These are phyloP conservation scores for Agonopterix subpropinquella DNA, from an alignment of 2,888 invertebrate genomes.

Conservation along the genomic window DNA sequence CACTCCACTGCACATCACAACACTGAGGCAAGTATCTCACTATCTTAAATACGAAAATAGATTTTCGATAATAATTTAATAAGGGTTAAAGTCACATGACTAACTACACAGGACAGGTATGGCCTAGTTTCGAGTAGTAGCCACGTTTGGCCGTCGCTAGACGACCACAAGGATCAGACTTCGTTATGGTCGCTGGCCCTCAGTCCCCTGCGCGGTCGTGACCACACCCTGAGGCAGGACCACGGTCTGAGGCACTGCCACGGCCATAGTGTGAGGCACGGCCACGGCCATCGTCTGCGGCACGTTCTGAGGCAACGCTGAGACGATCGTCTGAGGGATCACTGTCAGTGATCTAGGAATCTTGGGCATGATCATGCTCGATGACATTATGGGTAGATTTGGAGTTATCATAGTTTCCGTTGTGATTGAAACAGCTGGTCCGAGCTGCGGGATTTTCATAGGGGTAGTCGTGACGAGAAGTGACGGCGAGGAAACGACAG, in stretches of 20 bases:
- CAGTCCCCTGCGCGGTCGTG: constrained; percentile 13
- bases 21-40: constrained; percentile 19
- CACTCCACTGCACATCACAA: constrained; percentile 18
- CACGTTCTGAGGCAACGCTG: constrained; percentile 11
- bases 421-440: constrained; percentile 48
- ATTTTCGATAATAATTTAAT: constrained; percentile 18
- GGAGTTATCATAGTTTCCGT: constrained; percentile 41
- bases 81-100: constrained; percentile 7
- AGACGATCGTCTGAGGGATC: constrained; percentile 77
- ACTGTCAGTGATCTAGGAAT: constrained; percentile 89
- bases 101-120: constrained; percentile 6
- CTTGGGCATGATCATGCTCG: constrained; percentile 78
- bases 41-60: constrained; percentile 20
- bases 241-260: constrained; percentile 12
- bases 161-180: constrained; percentile 47
- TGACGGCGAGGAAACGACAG: constrained; percentile 40
- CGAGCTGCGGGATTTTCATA: constrained; percentile 47
- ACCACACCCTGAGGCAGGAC: constrained; percentile 13
- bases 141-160: constrained; percentile 31
- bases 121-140: constrained; percentile 10
- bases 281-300: neutral
- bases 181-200: constrained; percentile 55
- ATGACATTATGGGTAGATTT: constrained; percentile 34
- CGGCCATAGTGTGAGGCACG: neutral
- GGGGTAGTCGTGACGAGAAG: constrained; percentile 43